These are phyloP conservation scores for Corythornis cristatus DNA, from an alignment of 2,113 vertebrate species.

Conservation along the genomic window DNA sequence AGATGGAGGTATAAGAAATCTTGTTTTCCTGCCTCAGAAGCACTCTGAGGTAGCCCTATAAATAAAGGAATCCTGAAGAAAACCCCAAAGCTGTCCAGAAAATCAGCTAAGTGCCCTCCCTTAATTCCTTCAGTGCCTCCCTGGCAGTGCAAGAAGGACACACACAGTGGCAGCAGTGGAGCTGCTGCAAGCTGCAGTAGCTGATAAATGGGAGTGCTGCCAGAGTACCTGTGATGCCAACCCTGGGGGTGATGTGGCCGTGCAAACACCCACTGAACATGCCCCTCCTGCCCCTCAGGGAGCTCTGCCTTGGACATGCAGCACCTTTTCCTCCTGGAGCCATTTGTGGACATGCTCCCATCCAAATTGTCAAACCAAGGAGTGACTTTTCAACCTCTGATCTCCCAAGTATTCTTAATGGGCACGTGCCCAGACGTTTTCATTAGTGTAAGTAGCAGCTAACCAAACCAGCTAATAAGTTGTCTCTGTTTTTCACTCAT, in stretches of 20 bases:
- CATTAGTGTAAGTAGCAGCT: constrained; percentile 61
- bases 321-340: neutral
- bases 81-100: neutral
- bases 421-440: constrained; percentile 46
- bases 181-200: neutral
- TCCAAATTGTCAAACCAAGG: neutral
- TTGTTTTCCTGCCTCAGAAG: neutral
- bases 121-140: neutral
- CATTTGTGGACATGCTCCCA: neutral
- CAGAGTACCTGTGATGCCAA: neutral
- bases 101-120: neutral
- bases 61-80: neutral
- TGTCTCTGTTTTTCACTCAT: constrained; percentile 58
- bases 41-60: neutral
- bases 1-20: neutral
- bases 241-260: neutral
- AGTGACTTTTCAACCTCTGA: constrained; percentile 11
- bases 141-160: neutral
- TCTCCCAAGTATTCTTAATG: constrained; percentile 48
- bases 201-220: neutral
- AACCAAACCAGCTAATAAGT: constrained; percentile 59
- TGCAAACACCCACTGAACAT: fast-evolving
- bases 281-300: neutral
- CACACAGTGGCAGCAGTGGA: neutral
- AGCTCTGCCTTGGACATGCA: neutral